Conservation (phyloP, 2,888 invertebrate species). For the Tiliacea citrago region DNA sequence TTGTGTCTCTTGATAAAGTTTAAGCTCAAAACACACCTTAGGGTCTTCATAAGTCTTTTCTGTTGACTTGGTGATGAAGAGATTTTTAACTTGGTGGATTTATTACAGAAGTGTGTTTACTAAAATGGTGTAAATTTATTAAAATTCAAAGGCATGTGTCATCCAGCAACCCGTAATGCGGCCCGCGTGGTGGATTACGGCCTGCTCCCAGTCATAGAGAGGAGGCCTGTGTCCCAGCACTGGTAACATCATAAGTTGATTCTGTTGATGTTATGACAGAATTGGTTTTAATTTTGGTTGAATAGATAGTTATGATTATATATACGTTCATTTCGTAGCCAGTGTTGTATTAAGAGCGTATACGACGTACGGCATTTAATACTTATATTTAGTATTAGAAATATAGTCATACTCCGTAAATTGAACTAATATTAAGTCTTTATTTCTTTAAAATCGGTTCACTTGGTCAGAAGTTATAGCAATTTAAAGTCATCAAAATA, state of each 20-base stretch:
- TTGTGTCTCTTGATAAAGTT: conserved; percentile 31
- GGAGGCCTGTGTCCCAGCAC: background rate
- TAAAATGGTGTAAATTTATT: background rate
- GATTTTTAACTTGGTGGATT: background rate
- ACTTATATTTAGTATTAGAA: too few species aligned
- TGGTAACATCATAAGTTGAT: background rate
- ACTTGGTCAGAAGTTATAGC: too few species aligned
- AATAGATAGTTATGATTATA: background rate
- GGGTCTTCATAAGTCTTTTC: background rate
- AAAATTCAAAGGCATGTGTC: background rate
- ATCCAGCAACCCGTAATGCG: background rate
- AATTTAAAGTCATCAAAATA: too few species aligned
- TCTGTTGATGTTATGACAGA: background rate
- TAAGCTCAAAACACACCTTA: conserved; percentile 19
- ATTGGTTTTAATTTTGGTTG: background rate
- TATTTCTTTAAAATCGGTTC: too few species aligned
- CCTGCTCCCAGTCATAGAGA: background rate
- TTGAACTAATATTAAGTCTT: too few species aligned
- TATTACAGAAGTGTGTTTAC: background rate
- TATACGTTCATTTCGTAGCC: background rate
- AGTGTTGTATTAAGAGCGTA: too few species aligned
- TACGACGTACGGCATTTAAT: too few species aligned
- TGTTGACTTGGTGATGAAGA: background rate
- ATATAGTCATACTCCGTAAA: too few species aligned
- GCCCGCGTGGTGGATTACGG: background rate